A percentile compares a stretch with the other conserved stretches of the same genome.
Conservation (phyloP, 2,797 vertebrate species). For the Bovichtus variegatus region DNA sequence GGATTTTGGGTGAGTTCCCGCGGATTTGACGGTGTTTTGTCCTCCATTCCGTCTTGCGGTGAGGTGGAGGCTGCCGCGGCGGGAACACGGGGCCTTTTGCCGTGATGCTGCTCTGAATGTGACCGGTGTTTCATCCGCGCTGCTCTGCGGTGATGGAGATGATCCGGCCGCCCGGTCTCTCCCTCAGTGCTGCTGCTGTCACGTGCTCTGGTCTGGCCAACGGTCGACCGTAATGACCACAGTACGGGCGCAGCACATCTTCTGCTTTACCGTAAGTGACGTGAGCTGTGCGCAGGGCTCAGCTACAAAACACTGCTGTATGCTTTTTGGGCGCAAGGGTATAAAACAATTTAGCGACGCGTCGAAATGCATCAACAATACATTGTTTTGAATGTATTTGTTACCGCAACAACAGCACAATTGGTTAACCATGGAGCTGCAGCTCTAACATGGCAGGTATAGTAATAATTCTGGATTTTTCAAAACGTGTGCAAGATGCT, state of each 20-base stretch:
- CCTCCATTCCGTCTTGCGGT: conserved; percentile 65
- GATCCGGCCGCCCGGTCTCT: fast-evolving
- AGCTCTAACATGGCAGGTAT: neutral
- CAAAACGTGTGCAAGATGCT: neutral
- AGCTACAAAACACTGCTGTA: neutral
- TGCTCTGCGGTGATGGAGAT: conserved; percentile 38
- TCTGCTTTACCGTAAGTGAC: conserved; percentile 24
- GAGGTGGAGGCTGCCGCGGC: conserved; percentile 42
- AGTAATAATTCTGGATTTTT: neutral
- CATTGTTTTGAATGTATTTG: too few species aligned
- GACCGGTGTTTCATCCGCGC: conserved; percentile 77
- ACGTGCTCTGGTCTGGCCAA: conserved; percentile 48
- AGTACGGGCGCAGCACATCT: conserved; percentile 35
- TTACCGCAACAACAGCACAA: neutral
- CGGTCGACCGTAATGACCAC: conserved; percentile 40
- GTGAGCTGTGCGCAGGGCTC: neutral
- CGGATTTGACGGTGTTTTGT: conserved; percentile 68
- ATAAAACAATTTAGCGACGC: neutral
- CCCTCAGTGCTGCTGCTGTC: conserved; percentile 3
- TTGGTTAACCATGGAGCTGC: neutral
- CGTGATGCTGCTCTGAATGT: conserved; percentile 65
- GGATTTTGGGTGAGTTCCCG: conserved; percentile 94
- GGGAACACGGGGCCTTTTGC: conserved; percentile 60
- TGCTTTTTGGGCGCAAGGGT: neutral
- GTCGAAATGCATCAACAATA: too few species aligned